Percentiles rank a stretch among this genome's conserved stretches.
Conservation (phyloP, 2,888 invertebrate species). For the Phortica okadai region DNA sequence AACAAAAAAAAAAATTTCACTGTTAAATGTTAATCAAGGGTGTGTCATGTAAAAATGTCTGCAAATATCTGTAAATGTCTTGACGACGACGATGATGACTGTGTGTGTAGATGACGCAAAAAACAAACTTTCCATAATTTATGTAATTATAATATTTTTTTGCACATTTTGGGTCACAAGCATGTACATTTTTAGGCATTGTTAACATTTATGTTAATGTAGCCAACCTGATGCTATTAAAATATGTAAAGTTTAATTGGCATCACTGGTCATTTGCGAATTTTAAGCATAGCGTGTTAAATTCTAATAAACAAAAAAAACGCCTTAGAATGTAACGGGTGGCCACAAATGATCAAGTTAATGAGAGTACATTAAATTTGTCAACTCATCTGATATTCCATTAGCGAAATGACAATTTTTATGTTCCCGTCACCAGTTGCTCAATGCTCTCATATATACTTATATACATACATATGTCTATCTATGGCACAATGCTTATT, state of each 20-base stretch:
- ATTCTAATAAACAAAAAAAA: not conserved
- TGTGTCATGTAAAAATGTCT: too few relatives aligned
- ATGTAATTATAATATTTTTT: not conserved
- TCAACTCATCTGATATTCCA: conserved; percentile 20
- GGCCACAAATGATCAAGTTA: not conserved
- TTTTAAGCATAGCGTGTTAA: not conserved
- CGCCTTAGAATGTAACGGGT: not conserved
- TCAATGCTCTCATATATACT: conserved; percentile 21
- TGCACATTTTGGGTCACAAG: too few relatives aligned
- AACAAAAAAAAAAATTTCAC: not conserved
- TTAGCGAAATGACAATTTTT: conserved; percentile 27
- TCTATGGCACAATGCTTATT: not conserved
- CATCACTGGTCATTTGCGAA: not conserved
- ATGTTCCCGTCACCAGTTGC: conserved; percentile 44
- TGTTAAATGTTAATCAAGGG: not conserved
- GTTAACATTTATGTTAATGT: too few relatives aligned
- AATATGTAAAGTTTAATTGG: too few relatives aligned
- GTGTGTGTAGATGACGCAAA: too few relatives aligned
- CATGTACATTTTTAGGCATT: too few relatives aligned
- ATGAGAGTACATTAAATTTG: not conserved
- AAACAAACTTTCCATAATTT: not conserved
- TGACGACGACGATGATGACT: too few relatives aligned
- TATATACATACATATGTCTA: not conserved
- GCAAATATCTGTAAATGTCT: too few relatives aligned
- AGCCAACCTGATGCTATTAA: too few relatives aligned